Evolutionary conservation across 2,797 vertebrate genomes (phyloP).

Genomic region (Yasuhikotakia modesta): DNA sequence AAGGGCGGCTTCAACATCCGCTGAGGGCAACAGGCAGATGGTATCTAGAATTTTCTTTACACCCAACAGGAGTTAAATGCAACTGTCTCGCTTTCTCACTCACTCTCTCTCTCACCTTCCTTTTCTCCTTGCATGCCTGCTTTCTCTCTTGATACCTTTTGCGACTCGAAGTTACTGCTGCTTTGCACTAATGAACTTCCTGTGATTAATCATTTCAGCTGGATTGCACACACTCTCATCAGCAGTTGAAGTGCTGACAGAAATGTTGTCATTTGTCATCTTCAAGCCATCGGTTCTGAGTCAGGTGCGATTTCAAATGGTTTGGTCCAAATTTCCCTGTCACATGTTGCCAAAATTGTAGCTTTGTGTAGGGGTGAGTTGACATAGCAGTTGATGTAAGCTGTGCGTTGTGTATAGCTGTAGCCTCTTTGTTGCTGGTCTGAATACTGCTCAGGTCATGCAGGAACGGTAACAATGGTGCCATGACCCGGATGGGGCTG

Average conservation of each 20-base stretch:
- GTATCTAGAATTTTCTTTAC: constrained; percentile 34
- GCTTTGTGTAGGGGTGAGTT: neutral
- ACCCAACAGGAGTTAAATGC: constrained; percentile 33
- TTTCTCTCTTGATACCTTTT: constrained; percentile 19
- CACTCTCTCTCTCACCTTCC: neutral
- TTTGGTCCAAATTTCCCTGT: constrained; percentile 2
- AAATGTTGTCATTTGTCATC: constrained; percentile 29
- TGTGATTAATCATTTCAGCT: constrained; percentile 38
- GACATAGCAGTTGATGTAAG: neutral
- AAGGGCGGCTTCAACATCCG: constrained; percentile 40
- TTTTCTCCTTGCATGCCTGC: neutral
- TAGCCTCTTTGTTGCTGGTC: neutral
- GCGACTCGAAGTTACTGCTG: constrained; percentile 3
- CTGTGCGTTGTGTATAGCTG: neutral
- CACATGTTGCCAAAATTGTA: constrained; percentile 24
- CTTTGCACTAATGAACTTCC: neutral
- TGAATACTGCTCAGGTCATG: neutral
- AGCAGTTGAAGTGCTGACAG: constrained; percentile 1
- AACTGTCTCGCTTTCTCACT: neutral
- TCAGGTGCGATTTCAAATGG: constrained; percentile 13
- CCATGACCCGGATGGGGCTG: neutral
- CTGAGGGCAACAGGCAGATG: constrained; percentile 28
- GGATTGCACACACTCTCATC: constrained; percentile 35
- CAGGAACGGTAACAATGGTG: neutral
- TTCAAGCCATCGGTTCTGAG: neutral